A percentile compares a stretch with the other conserved stretches of the same genome.
These are phyloP conservation scores for Otis tarda DNA, from an alignment of 2,113 vertebrate genomes.

Conservation along the genomic window DNA sequence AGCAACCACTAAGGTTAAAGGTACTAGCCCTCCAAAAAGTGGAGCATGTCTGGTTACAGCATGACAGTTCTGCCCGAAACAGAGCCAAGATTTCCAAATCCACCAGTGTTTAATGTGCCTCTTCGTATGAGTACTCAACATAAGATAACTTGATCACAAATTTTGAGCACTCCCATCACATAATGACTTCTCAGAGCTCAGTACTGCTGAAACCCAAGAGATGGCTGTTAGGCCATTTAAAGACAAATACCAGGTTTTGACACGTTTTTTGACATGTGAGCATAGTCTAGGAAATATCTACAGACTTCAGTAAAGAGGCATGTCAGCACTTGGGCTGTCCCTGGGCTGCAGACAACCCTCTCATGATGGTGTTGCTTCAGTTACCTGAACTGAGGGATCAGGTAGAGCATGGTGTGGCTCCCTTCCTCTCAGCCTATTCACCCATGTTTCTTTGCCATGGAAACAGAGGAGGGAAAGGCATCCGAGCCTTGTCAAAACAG, in stretches of 20 bases:
- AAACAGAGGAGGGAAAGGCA: background rate
- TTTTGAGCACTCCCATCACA: background rate
- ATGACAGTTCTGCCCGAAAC: accelerated
- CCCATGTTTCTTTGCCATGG: background rate
- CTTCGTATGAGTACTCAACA: background rate
- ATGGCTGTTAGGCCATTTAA: background rate
- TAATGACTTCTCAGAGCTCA: background rate
- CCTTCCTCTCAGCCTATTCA: background rate
- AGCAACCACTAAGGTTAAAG: background rate
- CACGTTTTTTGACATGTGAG: background rate
- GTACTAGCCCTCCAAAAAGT: background rate
- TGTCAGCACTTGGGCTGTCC: background rate
- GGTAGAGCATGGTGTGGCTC: background rate
- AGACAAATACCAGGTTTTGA: background rate
- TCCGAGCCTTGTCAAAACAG: background rate
- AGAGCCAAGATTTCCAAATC: background rate
- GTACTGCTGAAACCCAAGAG: background rate
- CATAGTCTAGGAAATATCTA: background rate
- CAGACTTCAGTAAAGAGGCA: background rate
- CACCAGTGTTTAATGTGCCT: background rate
- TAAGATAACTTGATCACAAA: background rate
- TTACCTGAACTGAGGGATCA: background rate
- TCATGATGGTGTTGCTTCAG: accelerated
- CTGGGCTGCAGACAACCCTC: background rate
- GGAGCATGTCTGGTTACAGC: background rate